These are phyloP conservation scores for Meiosimyza decipiens DNA, from an alignment of 2,888 invertebrate species.

Conservation along the genomic window DNA sequence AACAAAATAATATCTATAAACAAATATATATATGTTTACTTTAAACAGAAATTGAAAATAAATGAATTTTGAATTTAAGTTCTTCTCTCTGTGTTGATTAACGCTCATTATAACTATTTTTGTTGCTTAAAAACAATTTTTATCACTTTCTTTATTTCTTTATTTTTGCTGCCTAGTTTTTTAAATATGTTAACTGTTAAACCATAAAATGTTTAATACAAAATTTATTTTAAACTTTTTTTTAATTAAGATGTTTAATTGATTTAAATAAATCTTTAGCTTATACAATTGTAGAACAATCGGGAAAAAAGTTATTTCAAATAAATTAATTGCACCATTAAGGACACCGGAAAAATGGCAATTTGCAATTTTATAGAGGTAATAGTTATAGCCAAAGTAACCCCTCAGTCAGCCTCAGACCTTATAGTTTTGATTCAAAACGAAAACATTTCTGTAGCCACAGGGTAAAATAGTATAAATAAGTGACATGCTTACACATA, in stretches of 20 bases:
- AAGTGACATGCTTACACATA: too few relatives aligned
- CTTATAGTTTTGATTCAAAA: too few relatives aligned
- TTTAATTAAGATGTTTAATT: slow-evolving; percentile 40
- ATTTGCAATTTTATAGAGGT: too few relatives aligned
- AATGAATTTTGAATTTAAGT: slow-evolving; percentile 22
- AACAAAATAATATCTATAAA: slow-evolving; percentile 34
- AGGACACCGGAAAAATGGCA: too few relatives aligned
- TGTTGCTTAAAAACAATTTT: slow-evolving; percentile 34
- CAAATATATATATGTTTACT: slow-evolving; percentile 24
- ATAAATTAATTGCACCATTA: slow-evolving; percentile 9
- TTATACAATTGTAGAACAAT: slow-evolving; percentile 41
- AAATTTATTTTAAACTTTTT: slow-evolving; percentile 34
- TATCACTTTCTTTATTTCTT: slow-evolving; percentile 22
- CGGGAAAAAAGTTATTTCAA: slow-evolving; percentile 37
- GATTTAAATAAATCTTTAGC: slow-evolving; percentile 36
- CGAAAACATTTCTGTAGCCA: too few relatives aligned
- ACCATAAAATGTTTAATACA: slow-evolving; percentile 25
- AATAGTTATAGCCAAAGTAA: too few relatives aligned
- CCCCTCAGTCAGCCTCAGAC: too few relatives aligned
- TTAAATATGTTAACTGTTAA: slow-evolving; percentile 12
- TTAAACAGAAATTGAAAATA: slow-evolving; percentile 18
- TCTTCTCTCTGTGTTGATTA: slow-evolving; percentile 23
- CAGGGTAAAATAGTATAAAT: too few relatives aligned
- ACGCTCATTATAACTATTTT: slow-evolving; percentile 15
- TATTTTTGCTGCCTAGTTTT: slow-evolving; percentile 30